Percentiles rank a stretch among this genome's conserved stretches.
phyloP scores from a whole-genome alignment of 2,888 invertebrate genomes.

The Scrobipalpa costella region DNA sequence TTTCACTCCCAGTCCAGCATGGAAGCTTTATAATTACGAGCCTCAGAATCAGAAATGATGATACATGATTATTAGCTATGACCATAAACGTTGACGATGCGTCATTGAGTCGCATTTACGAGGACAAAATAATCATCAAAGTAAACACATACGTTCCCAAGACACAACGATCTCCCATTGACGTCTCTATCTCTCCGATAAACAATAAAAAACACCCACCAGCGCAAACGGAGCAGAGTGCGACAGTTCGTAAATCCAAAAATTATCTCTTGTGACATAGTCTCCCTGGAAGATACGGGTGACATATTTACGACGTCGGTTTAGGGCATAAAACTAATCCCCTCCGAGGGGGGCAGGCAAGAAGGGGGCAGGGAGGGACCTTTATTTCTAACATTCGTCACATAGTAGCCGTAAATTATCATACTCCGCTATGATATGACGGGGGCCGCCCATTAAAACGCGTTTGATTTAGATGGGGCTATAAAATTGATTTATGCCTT shows the following conservation, averaged over 20 bases:
- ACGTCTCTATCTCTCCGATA: slow-evolving; percentile 22
- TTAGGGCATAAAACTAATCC: slow-evolving; percentile 79
- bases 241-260: slow-evolving; percentile 69
- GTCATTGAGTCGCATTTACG: background rate
- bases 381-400: slow-evolving; percentile 82
- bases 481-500: slow-evolving; percentile 82
- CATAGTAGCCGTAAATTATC: slow-evolving; percentile 82
- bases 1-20: too few relatives aligned
- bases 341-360: slow-evolving; percentile 38
- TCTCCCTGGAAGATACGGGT: slow-evolving; percentile 69
- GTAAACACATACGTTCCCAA: background rate
- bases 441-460: slow-evolving; percentile 82
- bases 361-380: slow-evolving; percentile 60
- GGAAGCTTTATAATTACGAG: too few relatives aligned
- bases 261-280: slow-evolving; percentile 70
- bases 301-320: slow-evolving; percentile 79
- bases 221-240: slow-evolving; percentile 20
- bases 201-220: slow-evolving; percentile 31
- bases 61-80: background rate
- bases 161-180: slow-evolving; percentile 9
- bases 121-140: background rate
- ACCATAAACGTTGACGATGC: background rate
- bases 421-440: slow-evolving; percentile 82
- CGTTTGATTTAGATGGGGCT: slow-evolving; percentile 82
- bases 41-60: too few relatives aligned